A percentile compares a stretch with the other conserved stretches of the same genome.
Evolutionary conservation across 2,888 invertebrate genomes (phyloP).

Genomic region (Agrochola lota): DNA sequence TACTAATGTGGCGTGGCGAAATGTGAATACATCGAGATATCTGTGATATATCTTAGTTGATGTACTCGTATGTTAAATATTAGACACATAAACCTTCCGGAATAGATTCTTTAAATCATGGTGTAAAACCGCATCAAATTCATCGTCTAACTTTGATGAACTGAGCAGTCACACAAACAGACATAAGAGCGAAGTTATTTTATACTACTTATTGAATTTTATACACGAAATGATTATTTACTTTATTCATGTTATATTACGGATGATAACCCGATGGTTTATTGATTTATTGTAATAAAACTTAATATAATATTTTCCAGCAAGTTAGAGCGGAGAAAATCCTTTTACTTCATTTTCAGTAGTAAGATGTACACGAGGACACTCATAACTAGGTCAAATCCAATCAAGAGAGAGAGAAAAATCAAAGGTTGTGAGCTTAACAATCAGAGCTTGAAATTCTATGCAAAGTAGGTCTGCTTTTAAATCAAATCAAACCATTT

Average conservation of each 20-base stretch:
- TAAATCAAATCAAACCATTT: too few relatives aligned
- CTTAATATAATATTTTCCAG: neutral
- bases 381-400: slow-evolving; percentile 30
- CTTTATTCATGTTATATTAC: too few relatives aligned
- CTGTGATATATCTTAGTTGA: neutral
- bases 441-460: slow-evolving; percentile 30
- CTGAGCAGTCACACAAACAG: neutral
- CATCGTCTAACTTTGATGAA: neutral
- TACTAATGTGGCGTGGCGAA: neutral
- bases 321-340: neutral
- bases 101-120: neutral
- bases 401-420: slow-evolving; percentile 20
- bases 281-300: neutral
- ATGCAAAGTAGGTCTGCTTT: slow-evolving; percentile 7
- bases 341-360: slow-evolving; percentile 6
- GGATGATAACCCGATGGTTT: too few relatives aligned
- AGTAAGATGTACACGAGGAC: neutral
- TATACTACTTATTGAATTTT: neutral
- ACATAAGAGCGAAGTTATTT: neutral
- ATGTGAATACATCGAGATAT: neutral
- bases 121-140: neutral
- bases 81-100: neutral
- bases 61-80: too few relatives aligned
- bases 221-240: too few relatives aligned
- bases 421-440: slow-evolving; percentile 27